Evolutionary conservation across 1,140 invertebrate genomes (phyloP).

Genomic region (Kradibia gibbosae): DNA sequence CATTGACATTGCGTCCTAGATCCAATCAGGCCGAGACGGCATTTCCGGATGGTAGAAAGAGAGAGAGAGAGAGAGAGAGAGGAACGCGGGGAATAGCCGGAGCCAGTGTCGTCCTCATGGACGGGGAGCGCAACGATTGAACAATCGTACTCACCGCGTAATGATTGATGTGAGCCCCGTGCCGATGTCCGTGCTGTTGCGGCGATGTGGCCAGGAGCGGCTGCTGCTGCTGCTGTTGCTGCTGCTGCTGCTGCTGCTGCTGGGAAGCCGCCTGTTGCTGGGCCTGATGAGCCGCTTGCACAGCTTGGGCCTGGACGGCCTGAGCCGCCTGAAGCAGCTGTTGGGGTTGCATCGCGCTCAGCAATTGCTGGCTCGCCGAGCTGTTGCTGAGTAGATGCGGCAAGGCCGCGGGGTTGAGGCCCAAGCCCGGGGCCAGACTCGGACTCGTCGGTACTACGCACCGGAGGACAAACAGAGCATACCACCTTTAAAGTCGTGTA

Average conservation of each 20-base stretch:
- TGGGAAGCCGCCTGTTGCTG: constrained; percentile 65
- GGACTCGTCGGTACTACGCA: constrained; percentile 71
- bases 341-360: constrained; percentile 78
- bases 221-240: constrained; percentile 66
- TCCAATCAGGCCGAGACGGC: too few relatives aligned
- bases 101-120: background rate
- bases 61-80: background rate
- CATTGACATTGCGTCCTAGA: too few relatives aligned
- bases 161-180: constrained; percentile 69
- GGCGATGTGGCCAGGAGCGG: constrained; percentile 72
- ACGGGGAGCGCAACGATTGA: background rate
- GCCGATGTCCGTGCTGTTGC: constrained; percentile 68
- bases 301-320: constrained; percentile 61
- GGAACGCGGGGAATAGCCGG: background rate
- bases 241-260: constrained; percentile 62
- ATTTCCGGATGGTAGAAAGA: too few relatives aligned
- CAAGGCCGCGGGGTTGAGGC: constrained; percentile 77
- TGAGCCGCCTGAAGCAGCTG: constrained; percentile 70
- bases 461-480: background rate
- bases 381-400: constrained; percentile 81
- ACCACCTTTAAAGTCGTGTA: background rate
- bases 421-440: constrained; percentile 69
- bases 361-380: constrained; percentile 76
- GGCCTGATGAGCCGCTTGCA: constrained; percentile 62
- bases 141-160: constrained; percentile 64